A percentile compares a stretch with the other conserved stretches of the same genome.
phyloP scores from a whole-genome alignment of 2,113 vertebrate species.

The Dasypus novemcinctus region DNA sequence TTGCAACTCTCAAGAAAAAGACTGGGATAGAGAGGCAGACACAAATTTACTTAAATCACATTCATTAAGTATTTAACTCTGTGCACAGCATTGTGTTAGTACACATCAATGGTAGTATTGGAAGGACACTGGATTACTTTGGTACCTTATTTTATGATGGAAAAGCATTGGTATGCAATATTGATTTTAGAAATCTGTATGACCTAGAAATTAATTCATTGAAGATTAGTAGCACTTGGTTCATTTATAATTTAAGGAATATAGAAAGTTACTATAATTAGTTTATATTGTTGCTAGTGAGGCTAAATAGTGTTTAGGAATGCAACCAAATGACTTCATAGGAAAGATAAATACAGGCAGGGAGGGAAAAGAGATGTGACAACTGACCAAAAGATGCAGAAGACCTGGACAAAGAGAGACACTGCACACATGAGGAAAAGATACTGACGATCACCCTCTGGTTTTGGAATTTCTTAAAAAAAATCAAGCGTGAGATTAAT shows the following conservation, averaged over 20 bases:
- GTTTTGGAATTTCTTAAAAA: not conserved
- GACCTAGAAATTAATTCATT: not conserved
- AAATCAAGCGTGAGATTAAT: not conserved
- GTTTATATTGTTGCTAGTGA: not conserved
- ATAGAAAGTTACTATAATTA: not conserved
- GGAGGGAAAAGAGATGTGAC: not conserved
- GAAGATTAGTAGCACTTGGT: not conserved
- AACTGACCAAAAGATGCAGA: not conserved
- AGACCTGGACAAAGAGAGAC: not conserved
- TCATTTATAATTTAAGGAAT: not conserved
- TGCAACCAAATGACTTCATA: not conserved
- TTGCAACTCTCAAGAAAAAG: not conserved
- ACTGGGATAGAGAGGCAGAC: not conserved
- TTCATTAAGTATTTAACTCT: not conserved
- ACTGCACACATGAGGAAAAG: not conserved
- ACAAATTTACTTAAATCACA: not conserved
- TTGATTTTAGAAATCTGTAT: not conserved
- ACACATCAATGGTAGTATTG: not conserved
- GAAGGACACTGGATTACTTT: not conserved
- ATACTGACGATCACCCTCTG: not conserved
- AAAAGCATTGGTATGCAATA: not conserved
- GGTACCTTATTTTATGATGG: conserved; percentile 8
- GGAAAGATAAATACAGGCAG: not conserved
- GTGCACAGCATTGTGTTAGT: not conserved
- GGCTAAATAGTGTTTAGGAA: not conserved